Evolutionary conservation across 2,888 invertebrate genomes (phyloP), one percentile per base, ranked within the genome.

Genomic region (Branchellion lobata): DNA sequence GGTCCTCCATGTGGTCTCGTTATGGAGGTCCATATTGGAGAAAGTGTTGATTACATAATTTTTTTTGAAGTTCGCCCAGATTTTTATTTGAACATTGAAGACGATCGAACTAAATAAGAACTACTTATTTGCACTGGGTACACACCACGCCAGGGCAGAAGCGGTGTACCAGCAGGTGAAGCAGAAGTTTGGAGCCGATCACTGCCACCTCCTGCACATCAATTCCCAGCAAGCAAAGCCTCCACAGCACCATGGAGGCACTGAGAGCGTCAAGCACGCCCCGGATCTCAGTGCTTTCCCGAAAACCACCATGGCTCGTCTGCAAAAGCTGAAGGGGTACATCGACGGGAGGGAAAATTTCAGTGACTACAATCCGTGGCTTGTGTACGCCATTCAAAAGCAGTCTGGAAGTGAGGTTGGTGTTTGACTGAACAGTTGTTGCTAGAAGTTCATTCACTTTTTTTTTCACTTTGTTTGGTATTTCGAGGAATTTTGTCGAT

Each of bases 201-300:
- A 93, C 86, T 96, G 96, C 87, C 95, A 96, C 86, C 90, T 97
- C 85, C 89, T 98, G 80, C 91, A 92, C 86, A 92, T 96, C 82
- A 98, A 97, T 89, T 96, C 96, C 0, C 84, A 85, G 21, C 84
- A 85, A 3, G 5, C 8, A 5, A 57, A 24, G 5, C 79, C 84
- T 24, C 83, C 83, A 24, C 82, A 85, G 5, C 82, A 84, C 27
- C 85, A 85, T 53, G 84, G 84, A 51, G 81, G 29, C 27, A 24
- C 24, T n/a, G 29, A 33, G n/a, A n/a, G n/a, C 0, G 36, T 24
- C 1, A n/a, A 72, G n/a, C 27, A 33, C 2, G 24, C n/a, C 14
- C 36, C 24, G n/a, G 40, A 21, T 72, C 5, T 3, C 21, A 18
- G 5, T 24, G 61, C 8, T 24, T 5, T 5, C 21, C 5, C 24